Percentiles rank a stretch among this genome's conserved stretches.
Evolutionary conservation across 2,797 vertebrate genomes (phyloP).

Genomic region (Enteromius treurensis): DNA sequence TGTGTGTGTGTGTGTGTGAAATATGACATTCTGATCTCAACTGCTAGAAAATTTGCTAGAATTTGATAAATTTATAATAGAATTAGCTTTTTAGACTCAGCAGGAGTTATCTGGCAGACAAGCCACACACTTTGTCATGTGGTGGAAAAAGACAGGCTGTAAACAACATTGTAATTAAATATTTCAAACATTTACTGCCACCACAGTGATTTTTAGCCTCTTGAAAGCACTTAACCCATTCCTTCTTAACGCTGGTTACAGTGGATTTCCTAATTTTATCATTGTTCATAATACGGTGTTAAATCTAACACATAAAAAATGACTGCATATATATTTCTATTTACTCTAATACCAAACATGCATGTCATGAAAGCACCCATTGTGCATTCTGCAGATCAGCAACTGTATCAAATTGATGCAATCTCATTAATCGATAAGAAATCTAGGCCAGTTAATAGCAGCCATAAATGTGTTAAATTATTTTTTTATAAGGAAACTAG

Average conservation of each 20-base stretch:
- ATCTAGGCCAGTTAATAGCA: slow-evolving; percentile 35
- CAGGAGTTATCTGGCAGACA: background rate
- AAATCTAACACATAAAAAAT: background rate
- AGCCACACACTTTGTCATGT: slow-evolving; percentile 1
- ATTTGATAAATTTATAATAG: background rate
- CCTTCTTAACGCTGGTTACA: background rate
- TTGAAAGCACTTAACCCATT: slow-evolving; percentile 2
- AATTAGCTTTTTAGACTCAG: background rate
- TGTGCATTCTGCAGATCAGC: background rate
- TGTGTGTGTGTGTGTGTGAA: background rate
- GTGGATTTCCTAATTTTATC: background rate
- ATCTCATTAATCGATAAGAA: slow-evolving; percentile 27
- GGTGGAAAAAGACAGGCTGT: slow-evolving; percentile 57
- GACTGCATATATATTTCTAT: background rate
- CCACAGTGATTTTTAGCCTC: slow-evolving; percentile 10
- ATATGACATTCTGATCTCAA: background rate
- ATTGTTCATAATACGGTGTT: background rate
- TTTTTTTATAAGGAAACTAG: slow-evolving; percentile 19
- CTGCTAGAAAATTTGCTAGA: background rate
- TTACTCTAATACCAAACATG: background rate
- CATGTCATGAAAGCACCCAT: background rate
- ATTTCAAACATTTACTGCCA: slow-evolving; percentile 18
- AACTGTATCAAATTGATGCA: background rate
- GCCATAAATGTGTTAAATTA: slow-evolving; percentile 12
- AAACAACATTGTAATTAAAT: slow-evolving; percentile 33